Percentiles rank a stretch among this genome's conserved stretches.
phyloP scores from a whole-genome alignment of 30 jellyfish, hydroid and myxozoan species.

The Sanderia malayensis region DNA sequence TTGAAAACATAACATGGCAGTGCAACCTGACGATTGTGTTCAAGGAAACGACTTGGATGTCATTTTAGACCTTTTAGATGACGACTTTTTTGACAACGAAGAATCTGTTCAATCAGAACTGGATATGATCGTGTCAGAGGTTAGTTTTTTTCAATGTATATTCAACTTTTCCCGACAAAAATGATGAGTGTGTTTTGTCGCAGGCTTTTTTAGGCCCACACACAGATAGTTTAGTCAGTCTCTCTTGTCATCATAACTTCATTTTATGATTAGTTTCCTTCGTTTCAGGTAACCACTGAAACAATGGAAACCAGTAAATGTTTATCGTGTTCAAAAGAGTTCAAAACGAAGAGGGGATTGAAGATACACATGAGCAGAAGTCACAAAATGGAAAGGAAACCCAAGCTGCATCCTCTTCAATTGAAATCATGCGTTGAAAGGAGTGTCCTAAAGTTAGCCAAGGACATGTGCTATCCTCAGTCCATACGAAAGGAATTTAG shows the following conservation, averaged over 20 bases:
- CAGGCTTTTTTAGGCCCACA: not conserved
- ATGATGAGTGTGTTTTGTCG: not conserved
- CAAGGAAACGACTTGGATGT: conserved; percentile 26
- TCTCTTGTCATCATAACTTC: too few species aligned
- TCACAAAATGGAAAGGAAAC: conserved; percentile 24
- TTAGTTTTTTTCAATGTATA: conserved; percentile 6
- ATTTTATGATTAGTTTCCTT: not conserved
- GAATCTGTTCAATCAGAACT: conserved; percentile 23
- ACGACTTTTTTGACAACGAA: conserved; percentile 26
- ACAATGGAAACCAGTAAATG: conserved; percentile 17
- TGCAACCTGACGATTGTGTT: conserved; percentile 6
- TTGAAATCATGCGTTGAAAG: conserved; percentile 20
- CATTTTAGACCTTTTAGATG: conserved; percentile 37
- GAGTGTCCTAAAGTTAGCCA: conserved; percentile 25
- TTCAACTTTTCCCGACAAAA: not conserved
- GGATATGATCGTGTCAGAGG: conserved; percentile 31
- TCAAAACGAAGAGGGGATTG: conserved; percentile 42
- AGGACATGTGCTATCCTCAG: conserved; percentile 34
- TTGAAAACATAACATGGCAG: conserved; percentile 2
- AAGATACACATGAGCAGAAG: conserved; percentile 27
- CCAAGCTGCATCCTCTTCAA: conserved; percentile 53
- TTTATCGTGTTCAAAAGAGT: conserved; percentile 3
- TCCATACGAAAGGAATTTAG: conserved; percentile 21
- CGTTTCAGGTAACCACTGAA: conserved; percentile 18
- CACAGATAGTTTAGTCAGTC: not conserved